Evolutionary conservation across 2,797 vertebrate species (phyloP).

Genomic region (Zonotrichia albicollis): DNA sequence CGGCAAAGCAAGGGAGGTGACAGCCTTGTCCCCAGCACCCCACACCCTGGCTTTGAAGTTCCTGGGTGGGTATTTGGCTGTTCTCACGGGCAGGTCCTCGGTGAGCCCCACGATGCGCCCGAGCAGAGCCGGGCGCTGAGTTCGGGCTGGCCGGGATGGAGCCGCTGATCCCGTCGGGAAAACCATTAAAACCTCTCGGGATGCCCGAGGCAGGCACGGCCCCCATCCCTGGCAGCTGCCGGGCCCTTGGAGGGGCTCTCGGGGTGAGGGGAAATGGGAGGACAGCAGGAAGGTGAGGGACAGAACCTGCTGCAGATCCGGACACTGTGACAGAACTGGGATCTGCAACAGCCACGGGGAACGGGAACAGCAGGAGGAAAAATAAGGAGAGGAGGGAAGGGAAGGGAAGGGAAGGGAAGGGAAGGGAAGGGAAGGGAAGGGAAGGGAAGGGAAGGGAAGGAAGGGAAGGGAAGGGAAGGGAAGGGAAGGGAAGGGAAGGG

Average conservation of each 20-base stretch:
- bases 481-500: too few species aligned
- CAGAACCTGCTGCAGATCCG: too few species aligned
- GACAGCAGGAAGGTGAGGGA: too few species aligned
- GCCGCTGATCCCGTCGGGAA: not conserved
- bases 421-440: too few species aligned
- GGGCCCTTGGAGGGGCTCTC: too few species aligned
- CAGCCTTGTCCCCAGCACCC: not conserved
- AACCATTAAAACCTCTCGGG: not conserved
- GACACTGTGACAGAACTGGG: not conserved
- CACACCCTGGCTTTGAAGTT: constrained; percentile 58
- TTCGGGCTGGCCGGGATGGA: constrained; percentile 69
- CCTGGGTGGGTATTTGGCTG: not conserved
- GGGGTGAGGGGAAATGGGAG: not conserved
- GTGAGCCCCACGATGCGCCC: constrained; percentile 57
- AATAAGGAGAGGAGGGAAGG: too few species aligned
- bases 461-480: too few species aligned
- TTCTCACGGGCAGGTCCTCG: not conserved
- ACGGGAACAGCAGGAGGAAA: too few species aligned
- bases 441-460: too few species aligned
- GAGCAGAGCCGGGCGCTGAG: constrained; percentile 76
- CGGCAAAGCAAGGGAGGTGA: not conserved
- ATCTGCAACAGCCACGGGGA: too few species aligned
- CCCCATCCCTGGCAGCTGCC: not conserved
- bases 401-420: too few species aligned
- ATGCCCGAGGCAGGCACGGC: not conserved